These are phyloP conservation scores for Anoplolepis gracilipes DNA, from an alignment of 1,140 invertebrate species.

Conservation along the genomic window DNA sequence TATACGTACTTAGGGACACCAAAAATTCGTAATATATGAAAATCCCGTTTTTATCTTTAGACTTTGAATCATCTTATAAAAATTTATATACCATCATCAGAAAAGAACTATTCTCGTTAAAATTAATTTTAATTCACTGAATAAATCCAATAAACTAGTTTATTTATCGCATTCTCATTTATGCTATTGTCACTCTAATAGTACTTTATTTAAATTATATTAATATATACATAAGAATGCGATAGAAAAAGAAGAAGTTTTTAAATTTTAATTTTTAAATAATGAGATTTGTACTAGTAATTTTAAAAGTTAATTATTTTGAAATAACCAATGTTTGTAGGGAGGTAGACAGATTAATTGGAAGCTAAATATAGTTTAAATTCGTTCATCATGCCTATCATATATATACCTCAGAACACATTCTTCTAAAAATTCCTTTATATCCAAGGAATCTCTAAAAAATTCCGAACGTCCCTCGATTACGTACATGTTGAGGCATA, in stretches of 20 bases:
- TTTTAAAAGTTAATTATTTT: neutral
- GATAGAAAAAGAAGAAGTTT: no score
- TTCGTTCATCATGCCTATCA: neutral
- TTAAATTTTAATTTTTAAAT: neutral
- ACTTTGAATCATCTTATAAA: conserved; percentile 11
- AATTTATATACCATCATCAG: conserved; percentile 8
- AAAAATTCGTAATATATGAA: conserved; percentile 51
- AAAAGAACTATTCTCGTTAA: neutral
- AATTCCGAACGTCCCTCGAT: conserved; percentile 23
- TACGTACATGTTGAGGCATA: conserved; percentile 21
- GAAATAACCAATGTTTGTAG: neutral
- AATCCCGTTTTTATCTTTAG: conserved; percentile 22
- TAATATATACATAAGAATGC: neutral
- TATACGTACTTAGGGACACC: conserved; percentile 39
- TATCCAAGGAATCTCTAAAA: conserved; percentile 47
- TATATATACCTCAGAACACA: conserved; percentile 40
- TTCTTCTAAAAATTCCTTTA: conserved; percentile 44
- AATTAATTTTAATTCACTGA: neutral
- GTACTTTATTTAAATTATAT: neutral
- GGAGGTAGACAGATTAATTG: conserved; percentile 9
- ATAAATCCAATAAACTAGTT: neutral
- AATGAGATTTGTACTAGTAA: neutral
- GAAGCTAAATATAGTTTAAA: conserved; percentile 15
- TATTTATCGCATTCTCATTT: no score
- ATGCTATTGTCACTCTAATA: no score